These are phyloP conservation scores for Drosophila bocqueti DNA, from an alignment of 1,140 invertebrate genomes.

Conservation along the genomic window DNA sequence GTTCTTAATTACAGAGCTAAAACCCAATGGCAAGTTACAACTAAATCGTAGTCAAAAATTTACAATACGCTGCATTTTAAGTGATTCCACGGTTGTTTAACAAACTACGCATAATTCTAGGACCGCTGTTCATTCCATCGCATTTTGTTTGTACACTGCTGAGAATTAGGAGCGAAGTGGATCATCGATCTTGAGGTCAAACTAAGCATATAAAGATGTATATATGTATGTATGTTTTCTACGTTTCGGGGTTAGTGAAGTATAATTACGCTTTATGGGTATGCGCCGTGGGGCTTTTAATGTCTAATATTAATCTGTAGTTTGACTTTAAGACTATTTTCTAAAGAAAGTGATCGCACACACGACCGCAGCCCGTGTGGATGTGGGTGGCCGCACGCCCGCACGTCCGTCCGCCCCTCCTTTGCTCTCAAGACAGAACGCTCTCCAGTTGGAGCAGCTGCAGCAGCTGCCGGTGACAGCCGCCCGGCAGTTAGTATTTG, in stretches of 20 bases:
- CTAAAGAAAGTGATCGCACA: slow-evolving; percentile 56
- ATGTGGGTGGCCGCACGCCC: slow-evolving; percentile 36
- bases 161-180: slow-evolving; percentile 60
- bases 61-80: slow-evolving; percentile 59
- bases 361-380: slow-evolving; percentile 14
- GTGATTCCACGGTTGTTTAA: slow-evolving; percentile 44
- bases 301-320: slow-evolving; percentile 71
- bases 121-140: slow-evolving; percentile 34
- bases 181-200: slow-evolving; percentile 41
- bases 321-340: slow-evolving; percentile 77
- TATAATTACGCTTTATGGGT: slow-evolving; percentile 46
- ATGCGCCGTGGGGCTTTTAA: slow-evolving; percentile 44
- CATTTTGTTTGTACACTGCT: slow-evolving; percentile 62
- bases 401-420: slow-evolving; percentile 10
- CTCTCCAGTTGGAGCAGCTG: slow-evolving; percentile 69
- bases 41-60: slow-evolving; percentile 75
- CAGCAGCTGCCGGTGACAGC: slow-evolving; percentile 62
- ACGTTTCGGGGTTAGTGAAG: slow-evolving; percentile 40
- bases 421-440: slow-evolving; percentile 57
- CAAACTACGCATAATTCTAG: slow-evolving; percentile 51
- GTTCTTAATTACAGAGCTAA: slow-evolving; percentile 67
- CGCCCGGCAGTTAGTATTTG: slow-evolving; percentile 80
- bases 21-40: slow-evolving; percentile 75
- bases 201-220: slow-evolving; percentile 53
- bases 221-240: slow-evolving; percentile 51